Base-by-base conservation (phyloP, 2,888 invertebrate species). In the Pogonocherus hispidulus region DNA sequence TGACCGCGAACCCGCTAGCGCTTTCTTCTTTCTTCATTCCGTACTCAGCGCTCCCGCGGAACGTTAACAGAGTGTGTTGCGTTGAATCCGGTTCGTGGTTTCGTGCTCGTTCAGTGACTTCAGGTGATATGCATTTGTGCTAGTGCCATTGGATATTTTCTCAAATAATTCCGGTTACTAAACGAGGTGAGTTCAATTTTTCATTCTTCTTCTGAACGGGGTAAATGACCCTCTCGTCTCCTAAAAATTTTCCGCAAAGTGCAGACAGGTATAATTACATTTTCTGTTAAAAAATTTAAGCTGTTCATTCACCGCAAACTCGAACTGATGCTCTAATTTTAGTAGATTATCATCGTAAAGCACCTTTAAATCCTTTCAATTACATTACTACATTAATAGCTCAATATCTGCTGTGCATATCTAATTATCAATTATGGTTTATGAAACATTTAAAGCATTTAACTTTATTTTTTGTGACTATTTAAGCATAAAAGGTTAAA, bases 21-120 rank as follows among this genome's bases (percentile, higher is more conserved):
- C 81, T 81, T 81, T 81, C 81, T 80, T 80, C 80, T 81, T 81
- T 80, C 81, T 80, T 79, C 80, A 80, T 78, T 81, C 78, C 63
- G 73, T 76, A 76, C 74, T 76, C 72, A 79, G 76, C 80, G 73
- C 76, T 77, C 67, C 69, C 70, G 74, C 70, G 70, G 74, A 65
- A 60, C 18, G 22, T 47, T 62, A 62, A 16, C 56, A 52, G 35
- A 62, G 75, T 67, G 59, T 63, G 64, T 63, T 72, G 49, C 49
- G 22, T 49, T 65, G 59, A n/a, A 66, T 60, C 55, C 63, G 69
- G 66, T 63, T 70, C 60, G 64, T 67, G 60, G 69, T 75, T 72
- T 63, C 73, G 69, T 63, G 62, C 57, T 57, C 59, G 59, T 57
- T 67, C 37, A 18, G 56, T 49, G 56, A 37, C 35, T 56, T 47